Evolutionary conservation across 2,797 vertebrate species (phyloP), one percentile per base, ranked within the genome.

Genomic region (Lates japonicus): DNA sequence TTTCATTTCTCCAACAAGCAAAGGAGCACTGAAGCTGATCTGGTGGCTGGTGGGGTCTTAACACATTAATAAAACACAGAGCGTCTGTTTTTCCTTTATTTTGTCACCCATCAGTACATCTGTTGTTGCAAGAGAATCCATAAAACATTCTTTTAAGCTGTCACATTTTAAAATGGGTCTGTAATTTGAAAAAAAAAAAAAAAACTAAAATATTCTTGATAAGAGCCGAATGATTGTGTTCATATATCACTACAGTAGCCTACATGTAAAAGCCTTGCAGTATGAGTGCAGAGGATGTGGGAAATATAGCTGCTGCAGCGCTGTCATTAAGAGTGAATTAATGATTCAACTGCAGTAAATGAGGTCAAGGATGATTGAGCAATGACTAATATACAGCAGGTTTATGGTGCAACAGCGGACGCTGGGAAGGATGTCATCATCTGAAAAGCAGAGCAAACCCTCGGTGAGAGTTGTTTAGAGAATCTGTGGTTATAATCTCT

Each of bases 341-440:
- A 68, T 78, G 48, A 76, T 51, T 44, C 64, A 54, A 49, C 66
- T 68, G 51, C 72, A 63, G 55, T 19, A 71, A 73, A 80, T 57
- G 33, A 76, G 65, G 52, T 57, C 58, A 68, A 61, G 25, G 68
- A 64, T 69, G 41, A 49, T 44, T 1, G 31, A 59, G 10, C n/a
- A 52, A 73, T 39, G 59, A 62, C 49, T 64, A 72, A 69, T 19
- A 63, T 31, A 44, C 41, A 57, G 35, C 25, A 35, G 20, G 44
- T 70, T 52, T 22, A 42, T 58, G 64, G 46, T 78, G 59, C 78
- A 75, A 61, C 41, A 62, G 48, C 14, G 64, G 63, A 25, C 46
- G 46, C 33, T 69, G 62, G 46, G 62, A 72, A 64, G 22, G 44
- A 75, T 63, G 58, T 1, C 17, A 35, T 66, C 31, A 67, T 70